phyloP scores from a whole-genome alignment of 1,140 invertebrate genomes.

The Drosophila kohkoa region DNA sequence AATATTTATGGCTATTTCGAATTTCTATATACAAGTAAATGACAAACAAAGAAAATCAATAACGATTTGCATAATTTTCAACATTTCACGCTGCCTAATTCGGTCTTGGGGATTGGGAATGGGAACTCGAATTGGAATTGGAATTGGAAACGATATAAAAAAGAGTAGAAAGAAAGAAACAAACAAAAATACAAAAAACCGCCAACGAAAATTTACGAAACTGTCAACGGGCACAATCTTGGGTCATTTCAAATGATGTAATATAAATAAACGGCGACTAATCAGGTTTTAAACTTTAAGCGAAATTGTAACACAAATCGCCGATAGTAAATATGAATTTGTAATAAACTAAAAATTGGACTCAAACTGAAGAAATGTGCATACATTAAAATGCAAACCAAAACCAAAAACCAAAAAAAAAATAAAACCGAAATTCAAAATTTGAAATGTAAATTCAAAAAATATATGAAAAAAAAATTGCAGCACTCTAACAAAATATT shows the following conservation, averaged over 20 bases:
- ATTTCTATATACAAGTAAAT: slow-evolving; percentile 40
- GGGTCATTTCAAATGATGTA: slow-evolving; percentile 22
- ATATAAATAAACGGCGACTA: slow-evolving; percentile 43
- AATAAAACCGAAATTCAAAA: slow-evolving; percentile 20
- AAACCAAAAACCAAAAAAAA: slow-evolving; percentile 3
- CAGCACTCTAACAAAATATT: slow-evolving; percentile 47
- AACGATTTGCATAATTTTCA: slow-evolving; percentile 72
- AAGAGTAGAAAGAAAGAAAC: slow-evolving; percentile 28
- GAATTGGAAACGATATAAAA: slow-evolving; percentile 1
- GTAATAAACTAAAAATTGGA: slow-evolving; percentile 39
- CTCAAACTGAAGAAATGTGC: slow-evolving; percentile 56
- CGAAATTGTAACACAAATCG: slow-evolving; percentile 41
- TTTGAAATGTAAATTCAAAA: slow-evolving; percentile 15
- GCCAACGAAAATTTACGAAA: slow-evolving; percentile 75
- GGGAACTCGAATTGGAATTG: slow-evolving; percentile 4
- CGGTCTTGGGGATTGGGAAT: slow-evolving; percentile 4
- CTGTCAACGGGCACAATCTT: slow-evolving; percentile 54
- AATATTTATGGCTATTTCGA: slow-evolving; percentile 48
- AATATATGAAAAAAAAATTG: slow-evolving; percentile 60
- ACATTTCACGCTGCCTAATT: slow-evolving; percentile 51
- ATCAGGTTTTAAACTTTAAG: slow-evolving; percentile 46
- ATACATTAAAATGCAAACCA: slow-evolving; percentile 43
- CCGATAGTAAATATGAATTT: slow-evolving; percentile 52
- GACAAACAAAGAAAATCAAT: slow-evolving; percentile 66
- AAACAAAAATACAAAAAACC: slow-evolving; percentile 40